Evolutionary conservation across 2,888 invertebrate species (phyloP), one percentile per base, ranked within the genome.

Genomic region (Drosophila anomalata): DNA sequence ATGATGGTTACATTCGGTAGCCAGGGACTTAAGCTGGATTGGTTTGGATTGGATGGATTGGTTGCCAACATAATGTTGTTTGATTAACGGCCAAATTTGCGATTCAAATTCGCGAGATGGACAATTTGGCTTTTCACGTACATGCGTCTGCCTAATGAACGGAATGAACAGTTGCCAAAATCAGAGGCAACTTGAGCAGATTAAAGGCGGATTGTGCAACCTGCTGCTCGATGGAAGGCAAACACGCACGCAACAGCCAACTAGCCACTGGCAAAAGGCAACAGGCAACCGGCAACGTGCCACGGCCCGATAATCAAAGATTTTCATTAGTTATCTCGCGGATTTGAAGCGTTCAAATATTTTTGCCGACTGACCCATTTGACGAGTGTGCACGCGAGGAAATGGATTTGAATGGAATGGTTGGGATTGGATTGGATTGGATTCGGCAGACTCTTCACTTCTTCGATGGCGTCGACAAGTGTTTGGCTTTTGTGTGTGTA

Each of bases 381-480:
- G 62, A 68, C 63, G 61, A 84, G 85, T 84, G 85, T 84, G 82
- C 82, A 84, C 87, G 85, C 87, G 85, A 83, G 74, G 60, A 69
- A 42, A 48, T 48, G 54, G 66, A 65, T 65, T 36, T 14, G 36
- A 36, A 36, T 14, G 41, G 14, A 14, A 39, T 39, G 39, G 39
- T 5, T 14, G 7, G 51, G 66, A 55, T 22, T 47, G 73, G 41
- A 14, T 36, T 65, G 47, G 17, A 14, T 36, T 65, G 47, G 17
- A 44, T 36, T 11, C 47, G 31, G n/a, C 41, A 8, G 48, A 36
- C 80, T 75, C 87, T 80, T 73, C 75, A 80, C 54, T 58, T 70
- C 57, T 58, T 70, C 57, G 76, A 63, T 75, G 77, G 82, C 69
- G 78, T 58, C 71, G 77, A 84, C 82, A 83, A 83, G 82, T 83